Evolutionary conservation across 2,888 invertebrate genomes (phyloP).

Genomic region (Ceriagrion tenellum): DNA sequence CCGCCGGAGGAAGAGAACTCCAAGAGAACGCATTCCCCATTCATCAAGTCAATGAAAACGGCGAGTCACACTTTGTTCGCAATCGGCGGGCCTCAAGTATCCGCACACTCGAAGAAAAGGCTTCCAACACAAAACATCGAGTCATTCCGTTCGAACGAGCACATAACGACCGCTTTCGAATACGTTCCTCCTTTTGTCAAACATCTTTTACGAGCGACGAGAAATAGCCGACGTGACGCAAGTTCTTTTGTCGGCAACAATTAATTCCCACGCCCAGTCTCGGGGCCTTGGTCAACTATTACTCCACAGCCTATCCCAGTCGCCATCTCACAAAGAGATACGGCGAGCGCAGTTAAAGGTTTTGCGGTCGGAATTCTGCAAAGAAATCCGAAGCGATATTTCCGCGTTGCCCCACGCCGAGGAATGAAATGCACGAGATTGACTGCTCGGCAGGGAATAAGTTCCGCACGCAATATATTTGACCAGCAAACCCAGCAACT

Average conservation of each 20-base stretch:
- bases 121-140: neutral
- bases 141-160: constrained; percentile 11
- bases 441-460: neutral
- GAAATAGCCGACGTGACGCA: neutral
- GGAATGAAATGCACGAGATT: neutral
- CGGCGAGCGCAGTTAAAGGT: neutral
- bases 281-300: neutral
- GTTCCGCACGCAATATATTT: neutral
- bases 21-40: neutral
- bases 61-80: neutral
- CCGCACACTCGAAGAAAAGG: neutral
- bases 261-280: neutral
- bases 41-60: neutral
- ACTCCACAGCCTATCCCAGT: neutral
- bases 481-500: too few species aligned
- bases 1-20: neutral
- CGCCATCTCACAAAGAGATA: neutral
- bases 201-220: neutral
- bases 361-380: constrained; percentile 5
- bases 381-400: neutral
- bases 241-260: neutral
- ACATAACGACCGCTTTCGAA: neutral
- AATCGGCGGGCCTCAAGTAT: neutral
- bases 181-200: neutral
- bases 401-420: neutral